phyloP scores from a whole-genome alignment of 2,797 vertebrate species.

The Ispidina lecontei region DNA sequence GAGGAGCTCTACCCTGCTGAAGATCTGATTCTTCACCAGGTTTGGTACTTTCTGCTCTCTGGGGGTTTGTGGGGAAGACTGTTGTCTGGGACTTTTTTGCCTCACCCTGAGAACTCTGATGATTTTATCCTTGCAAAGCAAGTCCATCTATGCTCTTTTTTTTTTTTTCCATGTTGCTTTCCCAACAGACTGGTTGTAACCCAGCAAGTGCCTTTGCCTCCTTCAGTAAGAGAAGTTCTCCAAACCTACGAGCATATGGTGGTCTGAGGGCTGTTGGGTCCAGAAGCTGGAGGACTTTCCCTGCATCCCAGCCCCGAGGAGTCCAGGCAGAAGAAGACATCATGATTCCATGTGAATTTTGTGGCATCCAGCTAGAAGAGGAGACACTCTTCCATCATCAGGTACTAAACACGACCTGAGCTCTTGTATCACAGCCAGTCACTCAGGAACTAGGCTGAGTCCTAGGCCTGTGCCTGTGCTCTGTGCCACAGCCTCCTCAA shows the following conservation, averaged over 20 bases:
- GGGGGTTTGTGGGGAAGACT: not conserved
- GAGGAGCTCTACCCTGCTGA: conserved; percentile 94
- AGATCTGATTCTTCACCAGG: conserved; percentile 97
- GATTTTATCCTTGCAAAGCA: not conserved
- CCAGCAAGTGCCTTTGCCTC: conserved; percentile 88
- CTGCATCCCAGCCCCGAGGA: conserved; percentile 77
- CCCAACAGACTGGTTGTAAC: conserved; percentile 90
- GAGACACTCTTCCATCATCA: conserved; percentile 93
- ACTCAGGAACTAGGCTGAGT: not conserved
- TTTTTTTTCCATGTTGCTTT: not conserved
- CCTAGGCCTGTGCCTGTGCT: not conserved
- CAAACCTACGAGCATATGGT: not conserved
- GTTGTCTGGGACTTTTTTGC: no score
- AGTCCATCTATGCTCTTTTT: not conserved
- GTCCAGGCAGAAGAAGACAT: conserved; percentile 78
- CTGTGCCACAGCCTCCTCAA: not conserved
- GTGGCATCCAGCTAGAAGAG: conserved; percentile 91
- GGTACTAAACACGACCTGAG: conserved; percentile 71
- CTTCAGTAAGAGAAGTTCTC: conserved; percentile 83
- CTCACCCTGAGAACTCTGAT: not conserved
- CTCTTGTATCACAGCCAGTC: not conserved
- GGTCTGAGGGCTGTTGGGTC: not conserved
- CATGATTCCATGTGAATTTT: conserved; percentile 96
- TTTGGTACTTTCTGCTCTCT: conserved; percentile 35
- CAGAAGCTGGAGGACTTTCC: conserved; percentile 70